Evolutionary conservation across 2,888 invertebrate genomes (phyloP).

Genomic region (Dinocampus coccinellae): DNA sequence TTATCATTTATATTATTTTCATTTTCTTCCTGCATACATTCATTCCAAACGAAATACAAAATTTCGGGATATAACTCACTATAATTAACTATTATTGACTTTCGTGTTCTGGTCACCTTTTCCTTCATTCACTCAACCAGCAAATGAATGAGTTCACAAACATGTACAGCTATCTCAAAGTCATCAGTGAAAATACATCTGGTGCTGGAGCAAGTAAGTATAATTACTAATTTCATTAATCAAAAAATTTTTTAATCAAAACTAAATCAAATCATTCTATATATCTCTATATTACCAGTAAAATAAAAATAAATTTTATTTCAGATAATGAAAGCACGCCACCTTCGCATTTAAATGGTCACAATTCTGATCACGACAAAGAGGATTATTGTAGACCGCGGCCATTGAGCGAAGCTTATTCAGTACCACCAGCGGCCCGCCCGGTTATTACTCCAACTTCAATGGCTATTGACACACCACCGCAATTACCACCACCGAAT

Average conservation of each 20-base stretch:
- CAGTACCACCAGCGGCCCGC: conserved; percentile 71
- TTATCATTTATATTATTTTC: background rate
- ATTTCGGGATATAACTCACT: conserved; percentile 43
- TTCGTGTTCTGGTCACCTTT: conserved; percentile 56
- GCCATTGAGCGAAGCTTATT: conserved; percentile 70
- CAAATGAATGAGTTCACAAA: conserved; percentile 90
- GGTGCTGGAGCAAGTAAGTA: conserved; percentile 50
- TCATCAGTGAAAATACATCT: conserved; percentile 74
- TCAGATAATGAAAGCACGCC: conserved; percentile 50
- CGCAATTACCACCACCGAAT: conserved; percentile 53
- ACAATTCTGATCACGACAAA: conserved; percentile 53
- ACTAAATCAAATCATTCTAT: background rate
- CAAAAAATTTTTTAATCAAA: background rate
- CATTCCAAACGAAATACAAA: background rate
- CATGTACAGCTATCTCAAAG: conserved; percentile 88
- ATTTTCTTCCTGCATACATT: background rate
- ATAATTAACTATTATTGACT: conserved; percentile 47
- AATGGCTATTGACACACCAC: conserved; percentile 47
- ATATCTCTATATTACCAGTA: background rate
- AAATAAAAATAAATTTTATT: background rate
- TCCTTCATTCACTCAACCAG: conserved; percentile 66
- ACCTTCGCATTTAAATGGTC: conserved; percentile 38
- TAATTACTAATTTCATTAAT: background rate
- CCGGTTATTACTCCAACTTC: conserved; percentile 64
- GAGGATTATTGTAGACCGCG: conserved; percentile 70